Evolutionary conservation across 2,113 vertebrate species (phyloP), one percentile per base, ranked within the genome.

Genomic region (Columba janthina): DNA sequence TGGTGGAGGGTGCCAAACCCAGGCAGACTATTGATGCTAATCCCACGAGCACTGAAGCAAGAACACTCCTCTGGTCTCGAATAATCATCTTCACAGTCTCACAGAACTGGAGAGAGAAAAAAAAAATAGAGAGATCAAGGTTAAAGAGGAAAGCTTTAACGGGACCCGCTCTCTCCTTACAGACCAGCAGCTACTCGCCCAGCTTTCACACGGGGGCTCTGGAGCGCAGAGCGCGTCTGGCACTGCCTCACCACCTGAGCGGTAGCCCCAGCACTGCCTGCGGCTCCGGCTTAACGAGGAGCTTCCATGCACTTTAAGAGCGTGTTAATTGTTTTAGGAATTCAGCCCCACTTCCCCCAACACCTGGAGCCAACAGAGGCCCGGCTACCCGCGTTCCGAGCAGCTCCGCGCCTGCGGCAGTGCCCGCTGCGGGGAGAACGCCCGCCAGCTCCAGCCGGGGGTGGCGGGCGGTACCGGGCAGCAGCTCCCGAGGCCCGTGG

Each of bases 1-100:
- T 98, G 36, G 98, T 99, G 42, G 97, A 98, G 15, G 98, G 98
- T 20, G 98, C 98, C 96, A 99, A 73, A 29, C 99, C 99, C 10
- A 98, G 98, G 81, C 84, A 99, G 65, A 98, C 18, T 22, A 99
- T 98, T 25, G 98, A 98, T 14, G 97, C 91, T 26, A 99, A 54
- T 96, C 99, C 99, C 89, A 99, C 97, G 22, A 98, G 90, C 38
- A 96, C 97, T 0, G 98, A 97, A 31, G 98, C 96, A 11, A 99
- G 96, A 70, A 99, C 96, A 4, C 98, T 99, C 94, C 99, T 98
- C 96, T 99, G 98, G 97, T 99, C 99, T 85, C 98, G 98, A 95
- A 99, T 98, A 82, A 99, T 92, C 62, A 96, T 99, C 97, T 99
- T 99, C 97, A 99, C 77, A 10, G 74, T 96, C 87, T 99, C 97